Evolutionary conservation across 2,797 vertebrate species (phyloP).

Genomic region (Phoxinus dragarum): DNA sequence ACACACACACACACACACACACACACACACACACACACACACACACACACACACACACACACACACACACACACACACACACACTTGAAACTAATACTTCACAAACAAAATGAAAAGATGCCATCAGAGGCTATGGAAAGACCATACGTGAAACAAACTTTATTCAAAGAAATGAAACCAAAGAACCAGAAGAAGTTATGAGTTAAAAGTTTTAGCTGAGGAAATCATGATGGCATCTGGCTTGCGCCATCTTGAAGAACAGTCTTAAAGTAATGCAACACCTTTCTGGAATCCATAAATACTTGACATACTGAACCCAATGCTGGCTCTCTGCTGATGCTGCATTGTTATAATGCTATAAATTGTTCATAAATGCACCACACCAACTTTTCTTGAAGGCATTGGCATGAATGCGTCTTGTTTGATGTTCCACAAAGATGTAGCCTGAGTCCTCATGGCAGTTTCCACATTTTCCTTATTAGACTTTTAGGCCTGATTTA

Average conservation of each 20-base stretch:
- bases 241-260: constrained; percentile 15
- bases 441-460: not conserved
- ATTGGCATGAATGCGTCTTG: not conserved
- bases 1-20: not conserved
- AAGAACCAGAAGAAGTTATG: not conserved
- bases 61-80: not conserved
- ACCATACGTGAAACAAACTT: not conserved
- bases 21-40: too few species aligned
- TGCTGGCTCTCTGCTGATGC: not conserved
- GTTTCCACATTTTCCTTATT: not conserved
- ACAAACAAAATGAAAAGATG: constrained; percentile 1
- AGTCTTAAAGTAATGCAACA: not conserved
- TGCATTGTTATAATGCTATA: not conserved
- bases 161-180: not conserved
- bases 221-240: not conserved
- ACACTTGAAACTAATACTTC: not conserved
- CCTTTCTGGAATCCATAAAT: constrained; percentile 23
- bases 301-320: not conserved
- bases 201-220: not conserved
- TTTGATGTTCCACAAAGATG: not conserved
- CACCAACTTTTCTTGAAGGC: not conserved
- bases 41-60: too few species aligned
- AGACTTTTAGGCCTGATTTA: too few species aligned
- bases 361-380: not conserved
- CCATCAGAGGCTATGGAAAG: not conserved